A percentile compares a stretch with the other conserved stretches of the same genome.
These are phyloP conservation scores for Drosophila vallismaia DNA, from an alignment of 2,888 invertebrate genomes.

Conservation along the genomic window DNA sequence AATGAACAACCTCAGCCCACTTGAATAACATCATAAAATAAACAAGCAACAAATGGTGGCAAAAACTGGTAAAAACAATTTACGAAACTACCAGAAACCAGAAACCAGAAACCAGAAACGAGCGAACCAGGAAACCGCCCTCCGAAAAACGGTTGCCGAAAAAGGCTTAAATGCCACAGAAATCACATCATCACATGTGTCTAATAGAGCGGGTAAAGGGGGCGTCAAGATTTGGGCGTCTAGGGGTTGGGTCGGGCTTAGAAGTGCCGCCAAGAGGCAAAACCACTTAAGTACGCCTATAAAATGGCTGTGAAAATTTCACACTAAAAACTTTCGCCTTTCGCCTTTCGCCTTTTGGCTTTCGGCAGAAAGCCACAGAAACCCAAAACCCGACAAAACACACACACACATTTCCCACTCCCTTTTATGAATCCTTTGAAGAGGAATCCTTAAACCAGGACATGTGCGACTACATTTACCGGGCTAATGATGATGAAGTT, in stretches of 20 bases:
- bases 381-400: conserved; percentile 27
- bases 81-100: conserved; percentile 39
- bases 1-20: conserved; percentile 51
- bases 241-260: conserved; percentile 41
- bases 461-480: conserved; percentile 42
- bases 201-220: conserved; percentile 50
- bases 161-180: conserved; percentile 73
- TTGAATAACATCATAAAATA: conserved; percentile 27
- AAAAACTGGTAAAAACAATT: conserved; percentile 32
- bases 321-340: conserved; percentile 74
- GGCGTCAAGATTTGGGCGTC: neutral
- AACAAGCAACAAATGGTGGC: conserved; percentile 37
- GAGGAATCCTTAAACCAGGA: conserved; percentile 7
- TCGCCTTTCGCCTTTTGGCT: neutral
- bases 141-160: conserved; percentile 71
- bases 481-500: conserved; percentile 53
- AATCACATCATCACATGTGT: conserved; percentile 61
- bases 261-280: conserved; percentile 76
- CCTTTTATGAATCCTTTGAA: neutral
- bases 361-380: conserved; percentile 33
- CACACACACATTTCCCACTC: neutral
- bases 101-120: neutral
- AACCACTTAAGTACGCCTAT: conserved; percentile 78
- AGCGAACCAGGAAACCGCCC: too few relatives aligned
- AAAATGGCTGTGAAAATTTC: conserved; percentile 77